Evolutionary conservation across 1,140 invertebrate genomes (phyloP).

Genomic region (Kradibia gibbosae): DNA sequence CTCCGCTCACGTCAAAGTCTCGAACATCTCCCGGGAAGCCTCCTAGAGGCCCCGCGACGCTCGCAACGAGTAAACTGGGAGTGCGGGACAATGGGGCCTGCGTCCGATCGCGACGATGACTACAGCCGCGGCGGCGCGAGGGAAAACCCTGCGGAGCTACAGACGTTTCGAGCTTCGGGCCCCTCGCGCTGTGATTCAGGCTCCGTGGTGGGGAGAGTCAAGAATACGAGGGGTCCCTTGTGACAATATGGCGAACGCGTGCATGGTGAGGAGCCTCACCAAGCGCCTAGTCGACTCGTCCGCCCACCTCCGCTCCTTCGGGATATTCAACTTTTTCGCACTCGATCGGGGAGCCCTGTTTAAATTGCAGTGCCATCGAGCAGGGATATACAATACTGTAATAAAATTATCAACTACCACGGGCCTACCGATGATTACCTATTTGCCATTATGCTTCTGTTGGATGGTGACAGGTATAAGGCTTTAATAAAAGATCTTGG

Average conservation of each 20-base stretch:
- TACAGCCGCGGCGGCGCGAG: neutral
- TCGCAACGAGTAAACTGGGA: slow-evolving; percentile 31
- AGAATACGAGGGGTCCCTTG: neutral
- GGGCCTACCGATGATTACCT: neutral
- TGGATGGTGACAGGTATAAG: neutral
- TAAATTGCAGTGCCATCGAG: no score
- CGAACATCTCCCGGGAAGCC: neutral
- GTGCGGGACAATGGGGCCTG: neutral
- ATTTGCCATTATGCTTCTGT: neutral
- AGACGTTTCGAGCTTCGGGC: no score
- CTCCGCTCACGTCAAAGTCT: slow-evolving; percentile 22
- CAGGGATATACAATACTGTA: neutral
- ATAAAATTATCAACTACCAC: neutral
- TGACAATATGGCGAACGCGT: slow-evolving; percentile 20
- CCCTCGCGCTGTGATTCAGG: neutral
- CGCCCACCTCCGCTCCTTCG: no score
- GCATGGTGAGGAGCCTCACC: neutral
- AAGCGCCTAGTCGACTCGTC: no score
- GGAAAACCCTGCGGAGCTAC: slow-evolving; percentile 30
- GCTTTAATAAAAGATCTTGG: no score
- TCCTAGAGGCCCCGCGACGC: neutral
- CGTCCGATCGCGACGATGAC: neutral
- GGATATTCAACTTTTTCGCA: no score
- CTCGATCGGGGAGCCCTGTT: no score
- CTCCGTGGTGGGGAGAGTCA: neutral